Conservation (phyloP, 2,888 invertebrate species). For the Cerastoderma edule region DNA sequence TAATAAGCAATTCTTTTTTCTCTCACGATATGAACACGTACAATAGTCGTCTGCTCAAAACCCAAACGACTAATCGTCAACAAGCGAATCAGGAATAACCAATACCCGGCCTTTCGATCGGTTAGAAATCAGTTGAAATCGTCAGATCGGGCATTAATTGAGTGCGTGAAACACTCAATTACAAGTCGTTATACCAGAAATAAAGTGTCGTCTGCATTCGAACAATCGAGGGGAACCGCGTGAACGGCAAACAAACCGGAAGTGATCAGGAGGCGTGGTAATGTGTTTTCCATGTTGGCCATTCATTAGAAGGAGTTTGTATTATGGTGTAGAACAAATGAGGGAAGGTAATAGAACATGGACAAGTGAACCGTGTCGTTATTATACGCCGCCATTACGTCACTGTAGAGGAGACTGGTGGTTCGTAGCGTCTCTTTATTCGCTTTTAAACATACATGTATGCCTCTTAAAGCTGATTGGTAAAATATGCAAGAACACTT, state of each 20-base stretch:
- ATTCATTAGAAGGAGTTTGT: slow-evolving; percentile 63
- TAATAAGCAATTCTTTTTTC: too few species aligned
- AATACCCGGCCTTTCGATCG: slow-evolving; percentile 55
- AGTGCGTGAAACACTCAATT: slow-evolving; percentile 59
- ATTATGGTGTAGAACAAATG: slow-evolving; percentile 60
- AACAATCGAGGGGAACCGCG: slow-evolving; percentile 62
- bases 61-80: too few species aligned
- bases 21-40: too few species aligned
- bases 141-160: slow-evolving; percentile 61
- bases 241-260: slow-evolving; percentile 58
- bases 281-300: slow-evolving; percentile 65
- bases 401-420: too few species aligned
- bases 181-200: slow-evolving; percentile 64
- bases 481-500: too few species aligned
- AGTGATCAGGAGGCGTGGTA: slow-evolving; percentile 62
- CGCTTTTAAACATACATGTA: too few species aligned
- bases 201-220: slow-evolving; percentile 56
- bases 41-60: too few species aligned
- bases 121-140: slow-evolving; percentile 57
- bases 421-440: too few species aligned
- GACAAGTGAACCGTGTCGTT: slow-evolving; percentile 51
- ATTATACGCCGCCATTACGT: slow-evolving; percentile 30
- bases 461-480: too few species aligned
- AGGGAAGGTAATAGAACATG: slow-evolving; percentile 56
- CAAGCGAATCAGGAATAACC: too few species aligned